A percentile compares a stretch with the other conserved stretches of the same genome.
Conservation (phyloP, 2,113 vertebrate species). For the Tetraodon nigroviridis region DNA sequence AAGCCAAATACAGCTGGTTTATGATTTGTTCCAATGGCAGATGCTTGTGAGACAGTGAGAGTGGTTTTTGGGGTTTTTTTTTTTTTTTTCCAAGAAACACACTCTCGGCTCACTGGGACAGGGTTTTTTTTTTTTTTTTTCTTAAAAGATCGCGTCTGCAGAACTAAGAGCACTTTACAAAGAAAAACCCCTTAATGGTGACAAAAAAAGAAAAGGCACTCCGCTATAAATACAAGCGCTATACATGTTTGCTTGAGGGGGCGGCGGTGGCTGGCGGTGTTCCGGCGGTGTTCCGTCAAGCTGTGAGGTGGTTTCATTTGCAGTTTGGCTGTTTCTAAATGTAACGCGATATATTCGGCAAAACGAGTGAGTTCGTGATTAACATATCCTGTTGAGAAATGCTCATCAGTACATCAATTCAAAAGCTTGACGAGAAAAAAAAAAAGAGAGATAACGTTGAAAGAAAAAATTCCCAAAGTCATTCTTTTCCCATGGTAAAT, state of each 20-base stretch:
- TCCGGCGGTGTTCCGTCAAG: too few relatives aligned
- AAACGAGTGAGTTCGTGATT: too few relatives aligned
- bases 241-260: slow-evolving; percentile 40
- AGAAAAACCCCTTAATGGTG: slow-evolving; percentile 31
- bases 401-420: slow-evolving; percentile 7
- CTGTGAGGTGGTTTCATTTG: too few relatives aligned
- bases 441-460: not conserved
- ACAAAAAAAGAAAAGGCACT: slow-evolving; percentile 58
- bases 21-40: slow-evolving; percentile 49
- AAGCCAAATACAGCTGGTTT: slow-evolving; percentile 76
- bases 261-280: too few relatives aligned
- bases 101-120: not conserved
- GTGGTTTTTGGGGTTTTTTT: slow-evolving; percentile 6
- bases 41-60: slow-evolving; percentile 33
- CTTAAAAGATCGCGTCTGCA: slow-evolving; percentile 21
- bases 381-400: too few relatives aligned
- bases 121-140: slow-evolving; percentile 22
- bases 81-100: slow-evolving; percentile 14
- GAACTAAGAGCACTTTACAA: slow-evolving; percentile 45
- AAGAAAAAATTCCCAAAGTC: too few relatives aligned
- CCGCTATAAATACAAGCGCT: slow-evolving; percentile 67
- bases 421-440: slow-evolving; percentile 29
- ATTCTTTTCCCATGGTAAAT: too few relatives aligned
- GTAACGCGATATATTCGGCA: too few relatives aligned
- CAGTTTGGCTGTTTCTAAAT: too few relatives aligned